Base-by-base conservation (phyloP, 2,113 vertebrate genomes). In the Acrocephalus arundinaceus region DNA sequence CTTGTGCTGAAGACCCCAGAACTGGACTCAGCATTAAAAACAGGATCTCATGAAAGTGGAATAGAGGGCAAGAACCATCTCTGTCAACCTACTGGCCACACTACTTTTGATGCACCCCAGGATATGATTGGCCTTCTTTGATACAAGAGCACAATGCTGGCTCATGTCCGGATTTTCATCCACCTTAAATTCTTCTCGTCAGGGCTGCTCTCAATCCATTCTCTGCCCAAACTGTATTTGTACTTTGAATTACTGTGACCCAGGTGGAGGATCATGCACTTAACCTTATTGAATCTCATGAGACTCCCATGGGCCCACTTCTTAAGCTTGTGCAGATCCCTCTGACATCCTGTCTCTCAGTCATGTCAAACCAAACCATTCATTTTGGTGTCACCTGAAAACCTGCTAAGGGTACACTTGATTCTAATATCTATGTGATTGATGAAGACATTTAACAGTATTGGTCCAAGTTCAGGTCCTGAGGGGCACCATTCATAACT, bases 41-140 rank as follows among this genome's bases (percentile, higher is more conserved):
- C 16, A 6, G 20, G 8, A 12, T 71, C 19, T 54, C 58, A n/a
- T 15, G 3, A 71, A 46, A 66, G 31, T 9, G 8, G 9, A 58
- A 55, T 28, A 43, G 63, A 75, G 5, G 8, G 37, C 9, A 8
- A 75, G 45, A 70, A 52, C 33, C 33, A 43, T 27, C 25, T 76
- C 45, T 7, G 19, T 59, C 0, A 0, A 16, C 57, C 74, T 49
- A 15, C 20, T 59, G 19, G 21, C 9, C 31, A 43, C 0, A 0
- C 11, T 79, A 7, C 12, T 68, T 74, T 87, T 58, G 49, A n/a
- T 65, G 17, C 11, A 84, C 10, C 7, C 27, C 23, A 27, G 39
- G 14, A 30, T n/a, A 35, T 1, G 1, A 17, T 8, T 57, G 2
- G 13, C 33, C 46, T 67, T 77, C 35, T 72, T 23, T 27, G 7